Base-by-base conservation (phyloP, 2,113 vertebrate species). In the Loxodonta africana region DNA sequence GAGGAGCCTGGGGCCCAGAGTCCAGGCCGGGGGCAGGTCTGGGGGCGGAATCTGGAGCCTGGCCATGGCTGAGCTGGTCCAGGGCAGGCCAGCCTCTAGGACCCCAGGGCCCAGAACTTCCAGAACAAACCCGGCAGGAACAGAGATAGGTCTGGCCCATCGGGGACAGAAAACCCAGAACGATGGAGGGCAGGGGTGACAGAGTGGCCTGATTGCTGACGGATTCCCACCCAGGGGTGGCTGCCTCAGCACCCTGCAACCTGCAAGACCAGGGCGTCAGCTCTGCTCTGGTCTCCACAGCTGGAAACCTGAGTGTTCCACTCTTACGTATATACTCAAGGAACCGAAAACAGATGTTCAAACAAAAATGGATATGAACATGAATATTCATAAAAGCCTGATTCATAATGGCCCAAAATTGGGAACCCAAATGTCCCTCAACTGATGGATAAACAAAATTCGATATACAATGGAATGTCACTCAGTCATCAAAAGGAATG, bases 201-300 rank as follows among this genome's bases (percentile, higher is more conserved):
- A 20, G 60, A 89, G 28, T 60, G 57, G 20, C 30, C 83, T 37
- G 41, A 41, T 37, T 30, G 53, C 21, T 74, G 69, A n/a, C 5
- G 2, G 41, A 62, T 21, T 37, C 62, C 48, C 2, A 0, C 28
- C 6, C 41, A n/a, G 53, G 0, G 15, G 25, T 2, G 25, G 57
- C 25, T 5, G 1, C 46, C 60, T 21, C 0, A 4, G 60, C 30
- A 37, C 51, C 7, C 7, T 60, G 4, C 0, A 2, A 62, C 46
- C 14, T 2, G 9, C 3, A 57, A 20, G 44, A 48, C 69, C 48
- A 37, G 25, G 83, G 8, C 2, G 0, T n/a, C 53, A 67, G 77
- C 28, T 57, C 48, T 28, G 1, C 41, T 62, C 83, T 23, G 15
- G 33, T 33, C 44, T 37, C 41, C n/a, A 23, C 21, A 37, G 60